Percentiles rank a stretch among this genome's conserved stretches.
Conservation (phyloP, 2,888 invertebrate genomes). For the Galerucella pusilla region DNA sequence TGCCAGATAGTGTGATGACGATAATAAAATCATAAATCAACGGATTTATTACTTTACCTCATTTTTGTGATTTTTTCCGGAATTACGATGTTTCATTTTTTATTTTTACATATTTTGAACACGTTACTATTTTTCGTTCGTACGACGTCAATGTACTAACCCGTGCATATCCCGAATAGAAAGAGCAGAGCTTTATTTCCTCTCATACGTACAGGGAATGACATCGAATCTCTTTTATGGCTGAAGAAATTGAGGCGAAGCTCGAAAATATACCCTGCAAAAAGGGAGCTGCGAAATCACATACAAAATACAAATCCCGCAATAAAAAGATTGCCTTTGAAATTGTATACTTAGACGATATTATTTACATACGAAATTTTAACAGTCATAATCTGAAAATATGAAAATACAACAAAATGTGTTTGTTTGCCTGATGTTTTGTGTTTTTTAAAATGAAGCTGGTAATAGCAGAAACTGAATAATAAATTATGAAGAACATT, state of each 20-base stretch:
- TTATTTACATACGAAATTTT: conserved; percentile 59
- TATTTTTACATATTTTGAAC: no score
- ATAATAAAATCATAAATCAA: no score
- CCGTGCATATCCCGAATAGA: conserved; percentile 29
- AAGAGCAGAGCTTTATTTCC: conserved; percentile 33
- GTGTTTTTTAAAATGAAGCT: conserved; percentile 5
- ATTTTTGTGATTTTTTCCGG: no score
- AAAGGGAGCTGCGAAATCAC: conserved; percentile 48
- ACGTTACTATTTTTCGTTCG: background rate
- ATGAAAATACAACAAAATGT: background rate
- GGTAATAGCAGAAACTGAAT: background rate
- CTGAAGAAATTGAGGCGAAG: conserved; percentile 53
- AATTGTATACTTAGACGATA: conserved; percentile 58
- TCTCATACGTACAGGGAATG: conserved; percentile 43
- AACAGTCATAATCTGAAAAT: conserved; percentile 48
- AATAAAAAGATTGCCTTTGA: conserved; percentile 53
- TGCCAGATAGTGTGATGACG: no score
- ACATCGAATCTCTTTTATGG: conserved; percentile 56
- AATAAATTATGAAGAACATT: background rate
- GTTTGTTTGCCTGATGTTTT: background rate
- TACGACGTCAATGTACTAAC: conserved; percentile 17
- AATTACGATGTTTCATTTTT: no score
- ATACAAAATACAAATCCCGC: conserved; percentile 50
- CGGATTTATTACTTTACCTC: no score
- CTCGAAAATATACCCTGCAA: conserved; percentile 51